Percentiles rank a stretch among this genome's conserved stretches.
Conservation (phyloP, 1,140 invertebrate species). For the Drosophila rufa region DNA sequence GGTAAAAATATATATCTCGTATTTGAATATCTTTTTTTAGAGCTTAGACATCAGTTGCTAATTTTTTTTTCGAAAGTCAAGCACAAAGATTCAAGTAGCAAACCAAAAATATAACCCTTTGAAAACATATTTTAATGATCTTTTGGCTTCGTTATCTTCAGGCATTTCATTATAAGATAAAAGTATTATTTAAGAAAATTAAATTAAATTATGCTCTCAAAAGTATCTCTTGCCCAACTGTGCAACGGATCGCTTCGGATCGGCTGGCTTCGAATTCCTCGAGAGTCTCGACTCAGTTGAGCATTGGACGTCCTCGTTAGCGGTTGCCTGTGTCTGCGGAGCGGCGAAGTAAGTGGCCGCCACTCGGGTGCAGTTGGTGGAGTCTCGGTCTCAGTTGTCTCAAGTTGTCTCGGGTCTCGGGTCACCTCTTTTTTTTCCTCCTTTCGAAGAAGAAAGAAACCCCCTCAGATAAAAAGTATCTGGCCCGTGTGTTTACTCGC, state of each 20-base stretch:
- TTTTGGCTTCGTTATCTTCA: too few species aligned
- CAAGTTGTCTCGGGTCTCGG: constrained; percentile 71
- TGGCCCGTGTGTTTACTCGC: constrained; percentile 65
- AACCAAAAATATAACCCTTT: too few species aligned
- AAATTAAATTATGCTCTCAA: not conserved
- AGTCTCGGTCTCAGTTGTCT: constrained; percentile 33
- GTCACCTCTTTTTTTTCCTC: constrained; percentile 42
- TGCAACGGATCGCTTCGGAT: constrained; percentile 26
- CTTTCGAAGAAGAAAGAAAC: constrained; percentile 46
- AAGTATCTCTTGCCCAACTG: constrained; percentile 6
- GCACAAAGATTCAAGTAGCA: not conserved
- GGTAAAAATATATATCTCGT: too few species aligned
- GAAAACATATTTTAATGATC: too few species aligned
- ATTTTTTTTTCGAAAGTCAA: not conserved
- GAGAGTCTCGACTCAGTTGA: constrained; percentile 69
- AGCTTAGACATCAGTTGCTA: not conserved
- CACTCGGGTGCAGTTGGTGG: constrained; percentile 14
- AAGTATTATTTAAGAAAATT: too few species aligned
- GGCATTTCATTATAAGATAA: too few species aligned
- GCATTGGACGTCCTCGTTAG: constrained; percentile 83
- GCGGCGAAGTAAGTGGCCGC: constrained; percentile 70
- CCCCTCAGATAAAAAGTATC: constrained; percentile 71
- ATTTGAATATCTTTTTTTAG: too few species aligned
- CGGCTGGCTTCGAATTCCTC: constrained; percentile 51
- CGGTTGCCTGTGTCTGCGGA: constrained; percentile 78